Conservation (phyloP, 2,797 vertebrate species). For the Distichodus sexfasciatus region DNA sequence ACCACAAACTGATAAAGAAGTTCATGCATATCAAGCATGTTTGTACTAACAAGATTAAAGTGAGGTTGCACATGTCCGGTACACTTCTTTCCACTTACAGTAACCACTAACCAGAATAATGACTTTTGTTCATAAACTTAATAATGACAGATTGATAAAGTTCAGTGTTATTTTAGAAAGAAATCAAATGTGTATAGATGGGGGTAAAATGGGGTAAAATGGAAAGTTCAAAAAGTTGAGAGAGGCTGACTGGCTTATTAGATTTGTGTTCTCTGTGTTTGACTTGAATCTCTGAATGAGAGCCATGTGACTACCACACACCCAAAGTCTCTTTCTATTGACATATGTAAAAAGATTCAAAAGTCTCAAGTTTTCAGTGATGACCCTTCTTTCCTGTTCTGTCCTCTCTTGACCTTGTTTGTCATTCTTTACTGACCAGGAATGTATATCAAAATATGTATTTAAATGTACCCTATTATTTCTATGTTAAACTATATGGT, state of each 20-base stretch:
- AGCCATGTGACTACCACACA: constrained; percentile 32
- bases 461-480: too few species aligned
- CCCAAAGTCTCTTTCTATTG: neutral
- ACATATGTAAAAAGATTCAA: too few species aligned
- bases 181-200: neutral
- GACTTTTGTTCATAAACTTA: too few species aligned
- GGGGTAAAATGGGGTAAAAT: neutral
- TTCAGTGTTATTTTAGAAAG: too few species aligned
- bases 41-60: neutral
- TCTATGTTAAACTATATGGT: too few species aligned
- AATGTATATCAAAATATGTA: too few species aligned
- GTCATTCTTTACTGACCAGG: too few species aligned
- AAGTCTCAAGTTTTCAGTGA: too few species aligned
- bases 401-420: neutral
- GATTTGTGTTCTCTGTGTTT: constrained; percentile 28
- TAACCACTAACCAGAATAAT: too few species aligned
- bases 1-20: too few species aligned
- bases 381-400: neutral
- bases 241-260: constrained; percentile 19
- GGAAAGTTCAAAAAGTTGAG: neutral
- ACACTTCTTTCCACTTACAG: too few species aligned
- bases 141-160: too few species aligned
- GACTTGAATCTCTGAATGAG: constrained; percentile 12
- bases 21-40: neutral
- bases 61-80: neutral